These are phyloP conservation scores for Fratercula arctica DNA, from an alignment of 2,797 vertebrate genomes.

Conservation along the genomic window DNA sequence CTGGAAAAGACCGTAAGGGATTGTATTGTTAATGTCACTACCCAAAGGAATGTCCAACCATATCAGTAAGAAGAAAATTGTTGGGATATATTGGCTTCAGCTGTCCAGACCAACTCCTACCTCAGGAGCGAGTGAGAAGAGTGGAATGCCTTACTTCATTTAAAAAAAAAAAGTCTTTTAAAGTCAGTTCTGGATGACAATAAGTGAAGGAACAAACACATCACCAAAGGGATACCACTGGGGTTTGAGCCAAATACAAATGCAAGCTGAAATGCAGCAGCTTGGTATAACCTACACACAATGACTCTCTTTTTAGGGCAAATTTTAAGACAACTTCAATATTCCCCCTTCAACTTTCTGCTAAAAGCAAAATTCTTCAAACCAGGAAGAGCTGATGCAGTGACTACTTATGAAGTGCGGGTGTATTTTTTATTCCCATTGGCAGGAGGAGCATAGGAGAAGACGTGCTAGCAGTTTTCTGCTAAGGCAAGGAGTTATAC, in stretches of 20 bases:
- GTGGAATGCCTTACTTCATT: neutral
- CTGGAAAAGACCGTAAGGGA: neutral
- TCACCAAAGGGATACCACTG: neutral
- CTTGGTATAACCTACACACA: neutral
- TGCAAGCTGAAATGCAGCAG: neutral
- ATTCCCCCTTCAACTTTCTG: neutral
- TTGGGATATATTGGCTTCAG: neutral
- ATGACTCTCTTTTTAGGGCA: neutral
- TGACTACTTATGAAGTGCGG: neutral
- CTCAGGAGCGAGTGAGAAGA: neutral
- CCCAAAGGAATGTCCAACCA: rapidly evolving
- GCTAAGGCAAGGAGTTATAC: neutral
- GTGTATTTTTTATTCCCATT: neutral
- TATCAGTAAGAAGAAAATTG: neutral
- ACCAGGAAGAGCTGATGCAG: rapidly evolving
- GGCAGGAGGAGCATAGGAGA: neutral
- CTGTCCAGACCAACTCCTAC: neutral
- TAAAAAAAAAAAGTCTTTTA: neutral
- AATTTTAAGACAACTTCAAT: neutral
- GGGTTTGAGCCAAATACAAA: neutral
- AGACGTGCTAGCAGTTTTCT: neutral
- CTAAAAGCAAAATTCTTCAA: neutral
- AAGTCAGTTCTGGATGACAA: neutral
- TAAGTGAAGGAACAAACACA: neutral
- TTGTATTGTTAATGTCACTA: neutral